Conservation (phyloP, 1,140 invertebrate species). For the Macrobrachium rosenbergii region DNA sequence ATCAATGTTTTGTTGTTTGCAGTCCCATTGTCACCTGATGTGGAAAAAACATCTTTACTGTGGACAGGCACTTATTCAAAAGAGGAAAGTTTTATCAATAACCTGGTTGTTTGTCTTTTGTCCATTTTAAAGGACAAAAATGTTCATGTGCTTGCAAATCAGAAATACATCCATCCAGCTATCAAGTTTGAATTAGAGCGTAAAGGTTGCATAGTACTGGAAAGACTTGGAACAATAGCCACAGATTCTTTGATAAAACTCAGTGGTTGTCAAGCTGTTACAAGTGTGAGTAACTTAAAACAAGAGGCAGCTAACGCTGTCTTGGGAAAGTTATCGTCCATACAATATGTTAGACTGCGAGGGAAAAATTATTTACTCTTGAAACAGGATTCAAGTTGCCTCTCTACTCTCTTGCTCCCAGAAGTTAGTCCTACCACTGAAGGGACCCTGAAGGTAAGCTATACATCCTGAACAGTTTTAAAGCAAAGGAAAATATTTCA, state of each 20-base stretch:
- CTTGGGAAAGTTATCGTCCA: slow-evolving; percentile 40
- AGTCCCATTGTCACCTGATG: slow-evolving; percentile 37
- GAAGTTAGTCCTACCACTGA: slow-evolving; percentile 23
- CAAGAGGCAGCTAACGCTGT: slow-evolving; percentile 27
- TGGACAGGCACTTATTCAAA: slow-evolving; percentile 42
- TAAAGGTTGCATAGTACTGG: slow-evolving; percentile 38
- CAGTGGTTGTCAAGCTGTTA: slow-evolving; percentile 35
- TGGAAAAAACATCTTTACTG: slow-evolving; percentile 8
- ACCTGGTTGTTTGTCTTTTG: slow-evolving; percentile 21
- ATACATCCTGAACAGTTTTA: not conserved
- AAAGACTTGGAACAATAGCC: slow-evolving; percentile 42
- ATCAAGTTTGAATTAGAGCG: slow-evolving; percentile 50
- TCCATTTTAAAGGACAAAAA: slow-evolving; percentile 27
- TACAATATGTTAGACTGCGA: slow-evolving; percentile 24
- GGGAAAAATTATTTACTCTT: slow-evolving; percentile 42
- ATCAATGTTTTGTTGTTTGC: slow-evolving; percentile 41
- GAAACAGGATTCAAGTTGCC: slow-evolving; percentile 28
- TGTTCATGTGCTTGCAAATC: slow-evolving; percentile 42
- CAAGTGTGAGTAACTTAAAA: slow-evolving; percentile 13
- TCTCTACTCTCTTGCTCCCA: slow-evolving; percentile 40
- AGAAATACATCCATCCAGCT: slow-evolving; percentile 38
- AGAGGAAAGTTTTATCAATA: slow-evolving; percentile 32
- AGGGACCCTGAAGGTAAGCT: slow-evolving; percentile 38
- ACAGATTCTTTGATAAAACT: slow-evolving; percentile 30
- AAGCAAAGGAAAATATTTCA: not conserved